A percentile compares a stretch with the other conserved stretches of the same genome.
These are phyloP conservation scores for Allacma fusca DNA, from an alignment of 2,888 invertebrate genomes.

Conservation along the genomic window DNA sequence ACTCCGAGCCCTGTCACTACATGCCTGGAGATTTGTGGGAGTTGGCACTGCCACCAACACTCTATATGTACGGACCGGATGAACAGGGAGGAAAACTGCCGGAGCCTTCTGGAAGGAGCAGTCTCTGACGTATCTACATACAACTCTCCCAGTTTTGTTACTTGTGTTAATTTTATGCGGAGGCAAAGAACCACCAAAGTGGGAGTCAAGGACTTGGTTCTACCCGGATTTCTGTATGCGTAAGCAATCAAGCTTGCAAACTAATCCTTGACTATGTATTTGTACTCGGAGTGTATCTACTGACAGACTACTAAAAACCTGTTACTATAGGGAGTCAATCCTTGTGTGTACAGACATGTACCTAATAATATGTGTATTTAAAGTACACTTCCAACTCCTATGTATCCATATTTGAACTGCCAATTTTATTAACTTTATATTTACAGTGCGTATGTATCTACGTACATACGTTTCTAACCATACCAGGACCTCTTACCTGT, in stretches of 20 bases:
- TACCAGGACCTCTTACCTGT: too few species aligned
- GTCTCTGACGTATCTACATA: too few species aligned
- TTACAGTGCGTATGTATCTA: too few species aligned
- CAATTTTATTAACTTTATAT: too few species aligned
- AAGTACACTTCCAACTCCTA: too few species aligned
- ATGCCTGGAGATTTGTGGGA: background rate
- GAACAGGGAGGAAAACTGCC: background rate
- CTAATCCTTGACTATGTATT: slow-evolving; percentile 29
- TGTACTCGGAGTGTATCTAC: background rate
- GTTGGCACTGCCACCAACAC: slow-evolving; percentile 2
- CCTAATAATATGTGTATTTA: too few species aligned
- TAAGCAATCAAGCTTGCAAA: slow-evolving; percentile 41
- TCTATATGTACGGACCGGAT: slow-evolving; percentile 7
- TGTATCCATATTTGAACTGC: too few species aligned
- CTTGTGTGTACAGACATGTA: too few species aligned
- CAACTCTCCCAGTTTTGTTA: slow-evolving; percentile 13
- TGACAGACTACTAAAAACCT: background rate
- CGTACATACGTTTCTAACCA: too few species aligned
- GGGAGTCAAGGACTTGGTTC: slow-evolving; percentile 29
- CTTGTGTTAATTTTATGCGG: slow-evolving; percentile 39
- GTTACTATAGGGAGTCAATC: too few species aligned
- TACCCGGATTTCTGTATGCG: slow-evolving; percentile 34
- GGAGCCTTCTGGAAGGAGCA: too few species aligned
- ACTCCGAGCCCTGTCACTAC: too few species aligned
- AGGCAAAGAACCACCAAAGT: background rate